Percentiles rank a stretch among this genome's conserved stretches.
Conservation (phyloP, 2,888 invertebrate species). For the Synanthedon tipuliformis region DNA sequence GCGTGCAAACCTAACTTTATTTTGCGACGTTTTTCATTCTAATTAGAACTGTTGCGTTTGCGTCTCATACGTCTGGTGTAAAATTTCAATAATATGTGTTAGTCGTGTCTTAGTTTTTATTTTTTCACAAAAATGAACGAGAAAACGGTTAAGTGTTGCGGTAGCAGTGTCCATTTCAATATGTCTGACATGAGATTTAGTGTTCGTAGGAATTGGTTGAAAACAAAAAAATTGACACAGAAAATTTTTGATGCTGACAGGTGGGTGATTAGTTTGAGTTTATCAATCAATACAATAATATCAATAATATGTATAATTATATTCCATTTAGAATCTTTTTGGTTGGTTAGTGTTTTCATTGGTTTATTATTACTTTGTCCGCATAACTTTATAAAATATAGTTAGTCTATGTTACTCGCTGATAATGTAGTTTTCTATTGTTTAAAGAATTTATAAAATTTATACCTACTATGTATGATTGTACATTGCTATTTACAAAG, state of each 20-base stretch:
- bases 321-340: too few relatives aligned
- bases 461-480: too few relatives aligned
- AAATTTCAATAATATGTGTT: constrained; percentile 7
- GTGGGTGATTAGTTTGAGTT: constrained; percentile 19
- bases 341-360: too few relatives aligned
- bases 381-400: too few relatives aligned
- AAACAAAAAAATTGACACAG: constrained; percentile 34
- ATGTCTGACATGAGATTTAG: constrained; percentile 31
- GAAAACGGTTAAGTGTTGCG: constrained; percentile 32
- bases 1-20: constrained; percentile 5
- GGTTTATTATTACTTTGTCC: too few relatives aligned
- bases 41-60: constrained; percentile 4
- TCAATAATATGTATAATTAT: too few relatives aligned
- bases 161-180: constrained; percentile 22
- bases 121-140: constrained; percentile 7
- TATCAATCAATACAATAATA: too few relatives aligned
- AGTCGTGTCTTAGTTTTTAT: background rate
- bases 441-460: too few relatives aligned
- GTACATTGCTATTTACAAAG: too few relatives aligned
- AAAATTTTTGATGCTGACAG: constrained; percentile 36
- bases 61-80: constrained; percentile 10
- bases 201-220: constrained; percentile 34
- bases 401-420: too few relatives aligned
- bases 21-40: constrained; percentile 4
- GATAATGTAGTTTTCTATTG: too few relatives aligned